Conservation (phyloP, 1,140 invertebrate species). For the Conus betulinus region DNA sequence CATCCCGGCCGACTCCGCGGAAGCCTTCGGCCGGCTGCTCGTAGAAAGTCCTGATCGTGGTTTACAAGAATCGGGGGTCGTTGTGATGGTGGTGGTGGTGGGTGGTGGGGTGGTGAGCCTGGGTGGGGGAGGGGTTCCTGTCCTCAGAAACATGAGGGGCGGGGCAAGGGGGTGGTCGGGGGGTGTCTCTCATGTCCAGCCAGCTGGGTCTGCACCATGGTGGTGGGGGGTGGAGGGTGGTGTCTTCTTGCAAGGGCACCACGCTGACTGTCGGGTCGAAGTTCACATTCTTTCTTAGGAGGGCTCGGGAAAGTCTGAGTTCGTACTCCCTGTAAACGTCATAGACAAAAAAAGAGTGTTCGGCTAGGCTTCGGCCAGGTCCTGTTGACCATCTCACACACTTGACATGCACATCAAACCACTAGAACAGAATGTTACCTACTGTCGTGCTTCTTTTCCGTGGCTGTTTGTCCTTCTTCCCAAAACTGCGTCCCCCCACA, state of each 20-base stretch:
- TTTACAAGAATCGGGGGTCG: conserved; percentile 29
- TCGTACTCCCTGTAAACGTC: conserved; percentile 18
- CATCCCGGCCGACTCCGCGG: no score
- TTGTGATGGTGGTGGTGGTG: conserved; percentile 57
- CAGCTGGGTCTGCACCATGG: conserved; percentile 42
- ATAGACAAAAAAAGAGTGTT: neutral
- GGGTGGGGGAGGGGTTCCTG: conserved; percentile 38
- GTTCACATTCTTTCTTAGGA: conserved; percentile 59
- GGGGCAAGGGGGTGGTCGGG: neutral
- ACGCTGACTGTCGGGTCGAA: conserved; percentile 65
- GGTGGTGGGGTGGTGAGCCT: conserved; percentile 61
- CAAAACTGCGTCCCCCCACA: no score
- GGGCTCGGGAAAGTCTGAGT: conserved; percentile 39
- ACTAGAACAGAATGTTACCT: no score
- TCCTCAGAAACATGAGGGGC: neutral
- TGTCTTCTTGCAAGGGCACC: conserved; percentile 42
- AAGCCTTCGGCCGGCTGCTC: no score
- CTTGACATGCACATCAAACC: no score
- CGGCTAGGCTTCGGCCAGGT: neutral
- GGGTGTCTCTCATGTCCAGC: neutral
- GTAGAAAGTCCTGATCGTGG: no score
- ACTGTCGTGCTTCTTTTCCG: no score
- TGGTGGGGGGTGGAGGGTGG: conserved; percentile 49
- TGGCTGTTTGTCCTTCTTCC: no score
- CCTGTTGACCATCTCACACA: no score